A percentile compares a stretch with the other conserved stretches of the same genome.
Conservation (phyloP, 2,797 vertebrate species). For the Myiotriccus ornatus region DNA sequence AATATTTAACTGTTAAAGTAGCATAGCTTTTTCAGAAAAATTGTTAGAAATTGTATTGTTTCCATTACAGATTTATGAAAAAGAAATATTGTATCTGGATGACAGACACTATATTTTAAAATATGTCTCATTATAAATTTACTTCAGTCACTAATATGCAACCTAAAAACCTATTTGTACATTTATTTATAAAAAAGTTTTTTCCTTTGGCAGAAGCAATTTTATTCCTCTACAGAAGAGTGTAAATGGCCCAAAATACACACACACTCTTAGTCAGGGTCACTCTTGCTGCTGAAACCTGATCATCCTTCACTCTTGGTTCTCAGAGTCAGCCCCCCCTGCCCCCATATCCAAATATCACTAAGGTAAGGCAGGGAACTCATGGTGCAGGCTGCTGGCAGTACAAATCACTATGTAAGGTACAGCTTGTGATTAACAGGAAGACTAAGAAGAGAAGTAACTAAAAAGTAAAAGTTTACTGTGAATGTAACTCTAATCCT, state of each 20-base stretch:
- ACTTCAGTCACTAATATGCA: slow-evolving; percentile 49
- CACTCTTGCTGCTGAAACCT: background rate
- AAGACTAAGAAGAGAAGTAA: background rate
- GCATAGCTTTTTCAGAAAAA: slow-evolving; percentile 52
- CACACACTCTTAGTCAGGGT: background rate
- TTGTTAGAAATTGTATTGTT: slow-evolving; percentile 42
- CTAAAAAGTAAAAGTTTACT: background rate
- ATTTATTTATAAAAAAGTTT: slow-evolving; percentile 58
- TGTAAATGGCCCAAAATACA: background rate
- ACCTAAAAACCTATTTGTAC: slow-evolving; percentile 51
- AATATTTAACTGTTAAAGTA: slow-evolving; percentile 38
- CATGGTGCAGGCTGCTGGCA: fast-evolving
- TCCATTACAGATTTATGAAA: slow-evolving; percentile 52
- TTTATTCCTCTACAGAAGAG: background rate
- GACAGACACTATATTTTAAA: slow-evolving; percentile 45
- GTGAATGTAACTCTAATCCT: background rate
- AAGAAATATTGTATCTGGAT: background rate
- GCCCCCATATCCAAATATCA: fast-evolving
- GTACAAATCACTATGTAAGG: background rate
- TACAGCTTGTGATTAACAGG: background rate
- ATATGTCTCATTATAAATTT: slow-evolving; percentile 57
- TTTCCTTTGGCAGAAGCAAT: background rate
- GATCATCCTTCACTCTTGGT: background rate
- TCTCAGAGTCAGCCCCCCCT: background rate
- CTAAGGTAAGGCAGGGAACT: background rate